Conservation (phyloP, 2,113 vertebrate genomes). For the Murina feae region DNA sequence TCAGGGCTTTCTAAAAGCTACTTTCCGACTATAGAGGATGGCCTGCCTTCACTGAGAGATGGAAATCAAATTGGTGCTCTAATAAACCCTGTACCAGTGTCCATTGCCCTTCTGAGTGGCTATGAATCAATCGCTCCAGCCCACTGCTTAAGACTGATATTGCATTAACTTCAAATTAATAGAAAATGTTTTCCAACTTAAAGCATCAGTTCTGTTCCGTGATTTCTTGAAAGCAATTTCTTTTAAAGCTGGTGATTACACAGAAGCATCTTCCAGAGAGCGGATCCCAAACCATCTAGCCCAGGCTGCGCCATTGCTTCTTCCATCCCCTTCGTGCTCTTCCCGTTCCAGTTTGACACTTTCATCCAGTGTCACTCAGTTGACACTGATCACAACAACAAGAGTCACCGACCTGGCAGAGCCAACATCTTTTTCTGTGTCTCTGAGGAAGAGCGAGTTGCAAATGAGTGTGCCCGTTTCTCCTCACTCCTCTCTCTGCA, state of each 20-base stretch:
- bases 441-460: background rate
- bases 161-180: conserved; percentile 65
- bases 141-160: conserved; percentile 1
- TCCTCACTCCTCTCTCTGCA: background rate
- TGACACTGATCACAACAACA: background rate
- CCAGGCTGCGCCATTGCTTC: background rate
- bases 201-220: background rate
- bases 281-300: background rate
- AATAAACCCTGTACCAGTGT: conserved; percentile 45
- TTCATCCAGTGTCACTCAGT: background rate
- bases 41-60: background rate
- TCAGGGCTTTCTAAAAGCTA: background rate
- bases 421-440: background rate
- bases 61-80: conserved; percentile 35
- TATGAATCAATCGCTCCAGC: conserved; percentile 51
- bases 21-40: background rate
- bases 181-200: conserved; percentile 50
- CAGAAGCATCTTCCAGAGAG: background rate
- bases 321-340: background rate
- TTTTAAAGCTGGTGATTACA: background rate
- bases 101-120: conserved; percentile 42
- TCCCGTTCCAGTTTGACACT: background rate
- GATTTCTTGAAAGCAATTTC: background rate
- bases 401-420: background rate
- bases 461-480: background rate